Conservation (phyloP, 2,797 vertebrate genomes). For the Channa striata region DNA sequence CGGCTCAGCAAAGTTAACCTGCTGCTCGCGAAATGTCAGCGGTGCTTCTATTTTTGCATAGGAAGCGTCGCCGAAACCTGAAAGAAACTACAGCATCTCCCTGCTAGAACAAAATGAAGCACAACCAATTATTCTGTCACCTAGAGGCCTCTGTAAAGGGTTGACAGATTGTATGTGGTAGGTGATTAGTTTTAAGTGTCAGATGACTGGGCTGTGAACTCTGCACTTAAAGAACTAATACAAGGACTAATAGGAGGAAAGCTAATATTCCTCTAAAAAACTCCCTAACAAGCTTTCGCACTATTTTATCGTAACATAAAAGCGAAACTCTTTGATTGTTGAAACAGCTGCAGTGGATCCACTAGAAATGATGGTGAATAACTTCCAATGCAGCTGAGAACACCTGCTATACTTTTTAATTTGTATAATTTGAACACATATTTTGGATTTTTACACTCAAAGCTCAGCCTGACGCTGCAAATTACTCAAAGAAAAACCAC, state of each 20-base stretch:
- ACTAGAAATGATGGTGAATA: background rate
- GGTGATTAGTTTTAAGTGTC: conserved; percentile 78
- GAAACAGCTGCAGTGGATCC: conserved; percentile 36
- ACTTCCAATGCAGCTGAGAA: conserved; percentile 1
- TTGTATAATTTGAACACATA: conserved; percentile 5
- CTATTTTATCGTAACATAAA: conserved; percentile 51
- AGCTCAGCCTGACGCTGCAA: conserved; percentile 12
- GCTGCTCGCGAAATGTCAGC: conserved; percentile 49
- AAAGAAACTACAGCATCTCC: conserved; percentile 62
- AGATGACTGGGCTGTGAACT: conserved; percentile 76
- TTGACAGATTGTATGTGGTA: conserved; percentile 68
- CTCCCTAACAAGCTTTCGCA: conserved; percentile 57
- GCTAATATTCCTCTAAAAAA: conserved; percentile 62
- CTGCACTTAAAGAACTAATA: conserved; percentile 65
- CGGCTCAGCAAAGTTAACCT: conserved; percentile 48
- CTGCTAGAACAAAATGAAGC: conserved; percentile 69
- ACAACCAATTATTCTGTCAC: conserved; percentile 78
- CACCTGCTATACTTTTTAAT: background rate
- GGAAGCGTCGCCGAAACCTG: conserved; percentile 45
- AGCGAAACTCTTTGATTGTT: conserved; percentile 64
- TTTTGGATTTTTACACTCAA: background rate
- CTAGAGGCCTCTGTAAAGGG: conserved; percentile 70
- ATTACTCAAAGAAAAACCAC: conserved; percentile 33
- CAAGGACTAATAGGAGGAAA: conserved; percentile 61
- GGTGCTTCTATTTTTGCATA: conserved; percentile 46